phyloP scores from a whole-genome alignment of 1,140 invertebrate genomes.

The Samia ricini region DNA sequence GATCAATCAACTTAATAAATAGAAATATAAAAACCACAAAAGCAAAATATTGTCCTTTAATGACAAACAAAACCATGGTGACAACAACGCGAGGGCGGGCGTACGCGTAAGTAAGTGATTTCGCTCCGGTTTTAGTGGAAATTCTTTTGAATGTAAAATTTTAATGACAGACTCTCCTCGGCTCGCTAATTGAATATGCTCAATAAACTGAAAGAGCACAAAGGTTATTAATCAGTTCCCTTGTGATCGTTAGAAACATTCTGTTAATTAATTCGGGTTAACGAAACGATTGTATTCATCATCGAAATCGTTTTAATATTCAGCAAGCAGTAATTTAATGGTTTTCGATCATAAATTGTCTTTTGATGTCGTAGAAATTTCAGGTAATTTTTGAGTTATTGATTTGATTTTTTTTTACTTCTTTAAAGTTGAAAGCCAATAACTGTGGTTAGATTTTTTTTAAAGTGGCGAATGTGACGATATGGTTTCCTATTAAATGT shows the following conservation, averaged over 20 bases:
- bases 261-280: not conserved
- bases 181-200: constrained; percentile 47
- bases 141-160: constrained; percentile 65
- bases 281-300: not conserved
- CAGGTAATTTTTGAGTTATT: no score
- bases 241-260: constrained; percentile 9
- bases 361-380: no score
- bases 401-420: no score
- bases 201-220: constrained; percentile 22
- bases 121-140: constrained; percentile 43
- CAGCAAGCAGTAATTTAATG: not conserved
- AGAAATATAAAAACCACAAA: not conserved
- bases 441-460: no score
- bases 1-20: no score
- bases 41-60: not conserved
- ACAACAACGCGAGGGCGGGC: constrained; percentile 26
- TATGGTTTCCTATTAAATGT: no score
- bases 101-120: constrained; percentile 25
- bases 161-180: constrained; percentile 48
- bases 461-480: no score
- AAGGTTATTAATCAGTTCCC: constrained; percentile 33
- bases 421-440: no score
- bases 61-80: constrained; percentile 17
- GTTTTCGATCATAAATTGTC: no score
- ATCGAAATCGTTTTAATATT: not conserved